A percentile compares a stretch with the other conserved stretches of the same genome.
These are phyloP conservation scores for Catalaphyllia jardinei DNA, from an alignment of 64 coral and sea anemone genomes.

Conservation along the genomic window DNA sequence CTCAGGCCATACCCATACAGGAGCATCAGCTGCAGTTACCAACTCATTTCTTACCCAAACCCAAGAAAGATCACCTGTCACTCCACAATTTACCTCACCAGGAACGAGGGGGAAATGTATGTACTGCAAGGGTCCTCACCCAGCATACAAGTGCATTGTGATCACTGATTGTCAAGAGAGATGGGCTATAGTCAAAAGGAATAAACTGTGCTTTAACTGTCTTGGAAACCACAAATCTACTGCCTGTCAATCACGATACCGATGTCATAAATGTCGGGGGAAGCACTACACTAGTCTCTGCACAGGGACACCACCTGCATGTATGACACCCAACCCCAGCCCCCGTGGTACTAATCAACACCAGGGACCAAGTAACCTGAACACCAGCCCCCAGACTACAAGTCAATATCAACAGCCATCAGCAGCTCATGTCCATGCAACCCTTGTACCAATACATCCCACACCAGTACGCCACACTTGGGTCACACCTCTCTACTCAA, in stretches of 20 bases:
- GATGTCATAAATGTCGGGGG: conserved; percentile 26
- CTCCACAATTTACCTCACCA: not conserved
- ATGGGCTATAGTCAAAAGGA: conserved; percentile 4
- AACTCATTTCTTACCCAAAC: conserved; percentile 21
- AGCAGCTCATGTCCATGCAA: conserved; percentile 13
- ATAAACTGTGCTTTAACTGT: too few relatives aligned
- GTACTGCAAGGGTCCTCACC: conserved; percentile 25
- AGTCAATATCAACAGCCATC: conserved; percentile 22
- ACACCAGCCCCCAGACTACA: not conserved
- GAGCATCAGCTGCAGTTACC: conserved; percentile 6
- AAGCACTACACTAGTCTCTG: conserved; percentile 46
- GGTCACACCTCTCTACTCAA: conserved; percentile 5
- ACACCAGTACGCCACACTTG: not conserved
- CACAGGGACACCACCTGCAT: conserved; percentile 17
- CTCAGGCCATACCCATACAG: not conserved
- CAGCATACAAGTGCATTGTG: not conserved
- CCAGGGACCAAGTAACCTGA: not conserved
- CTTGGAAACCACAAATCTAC: too few relatives aligned
- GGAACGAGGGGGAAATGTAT: conserved; percentile 17
- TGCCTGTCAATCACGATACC: conserved; percentile 28
- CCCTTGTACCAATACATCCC: conserved; percentile 23
- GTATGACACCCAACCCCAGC: not conserved
- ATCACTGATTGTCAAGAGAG: conserved; percentile 16
- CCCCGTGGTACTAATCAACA: not conserved
- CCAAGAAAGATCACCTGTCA: not conserved